Conservation (phyloP, 2,797 vertebrate genomes). For the Rhinella marina region DNA sequence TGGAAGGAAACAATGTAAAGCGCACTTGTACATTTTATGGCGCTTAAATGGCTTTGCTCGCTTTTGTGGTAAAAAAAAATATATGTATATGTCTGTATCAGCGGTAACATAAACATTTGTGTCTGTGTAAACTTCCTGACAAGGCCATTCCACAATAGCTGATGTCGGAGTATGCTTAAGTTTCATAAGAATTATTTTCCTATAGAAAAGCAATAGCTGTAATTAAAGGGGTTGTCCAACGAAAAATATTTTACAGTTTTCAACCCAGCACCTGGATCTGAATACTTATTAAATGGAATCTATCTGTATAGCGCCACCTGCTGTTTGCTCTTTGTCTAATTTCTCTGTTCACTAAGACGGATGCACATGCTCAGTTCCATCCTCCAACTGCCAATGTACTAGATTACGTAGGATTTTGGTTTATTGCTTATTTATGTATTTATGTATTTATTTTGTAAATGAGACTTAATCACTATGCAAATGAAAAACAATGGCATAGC, state of each 20-base stretch:
- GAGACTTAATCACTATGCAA: too few species aligned
- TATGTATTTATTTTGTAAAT: too few species aligned
- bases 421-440: too few species aligned
- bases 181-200: background rate
- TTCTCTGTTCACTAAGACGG: too few species aligned
- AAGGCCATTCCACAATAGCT: background rate
- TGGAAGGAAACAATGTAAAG: conserved; percentile 22
- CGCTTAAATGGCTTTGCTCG: background rate
- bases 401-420: too few species aligned
- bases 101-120: conserved; percentile 35
- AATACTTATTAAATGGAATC: too few species aligned
- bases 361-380: too few species aligned
- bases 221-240: background rate
- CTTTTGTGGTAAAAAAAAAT: conserved; percentile 8
- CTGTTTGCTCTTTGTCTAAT: too few species aligned
- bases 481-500: too few species aligned
- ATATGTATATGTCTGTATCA: background rate
- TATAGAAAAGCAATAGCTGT: background rate
- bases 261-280: too few species aligned
- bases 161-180: background rate
- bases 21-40: background rate
- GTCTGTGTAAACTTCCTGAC: background rate
- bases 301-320: too few species aligned
- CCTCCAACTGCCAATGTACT: too few species aligned
- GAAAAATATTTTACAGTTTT: background rate